Evolutionary conservation across 2,888 invertebrate species (phyloP), one percentile per base, ranked within the genome.

Genomic region (Ectobius pallidus): DNA sequence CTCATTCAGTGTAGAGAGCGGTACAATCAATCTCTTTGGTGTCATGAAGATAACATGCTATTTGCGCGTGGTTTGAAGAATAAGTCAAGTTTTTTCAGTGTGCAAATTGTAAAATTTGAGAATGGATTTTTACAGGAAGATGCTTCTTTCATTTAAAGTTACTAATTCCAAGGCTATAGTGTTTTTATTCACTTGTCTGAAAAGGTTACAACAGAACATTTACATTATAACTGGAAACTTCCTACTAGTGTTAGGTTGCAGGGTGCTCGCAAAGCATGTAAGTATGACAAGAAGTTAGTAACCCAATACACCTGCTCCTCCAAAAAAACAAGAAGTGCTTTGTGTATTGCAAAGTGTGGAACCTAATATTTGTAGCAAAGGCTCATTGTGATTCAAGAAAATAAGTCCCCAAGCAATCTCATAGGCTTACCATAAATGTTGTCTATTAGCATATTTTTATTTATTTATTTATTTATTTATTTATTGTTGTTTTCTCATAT

Each of bases 181-280:
- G 30, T 46, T 65, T 46, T 16, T 65, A n/a, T 11, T 46, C 30
- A 44, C 27, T 22, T 20, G 32, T 46, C 39, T 65, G 25, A 65
- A 65, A 65, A 27, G n/a, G 30, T 30, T 65, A n/a, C 65, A 65
- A 65, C 27, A 65, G 11, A 46, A 46, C 20, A 25, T 46, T 46
- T 65, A n/a, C 20, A 27, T 46, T 2, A 27, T 65, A 65, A 39
- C 34, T 39, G 39, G n/a, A 18, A 62, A 39, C 34, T 39, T 62
- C 34, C 30, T 65, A 18, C 7, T 27, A 65, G 46, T 16, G 46
- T 65, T 65, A 18, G 65, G 65, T 65, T 65, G 27, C 65, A 65
- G n/a, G 6, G 27, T 44, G 30, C n/a, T 16, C 44, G 22, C 27
- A 27, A 65, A 46, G 44, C 65, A 46, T 65, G 65, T 65, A 65